These are phyloP conservation scores for Microctenopoma steveboyesi DNA, from an alignment of 2,797 vertebrate genomes.

Conservation along the genomic window DNA sequence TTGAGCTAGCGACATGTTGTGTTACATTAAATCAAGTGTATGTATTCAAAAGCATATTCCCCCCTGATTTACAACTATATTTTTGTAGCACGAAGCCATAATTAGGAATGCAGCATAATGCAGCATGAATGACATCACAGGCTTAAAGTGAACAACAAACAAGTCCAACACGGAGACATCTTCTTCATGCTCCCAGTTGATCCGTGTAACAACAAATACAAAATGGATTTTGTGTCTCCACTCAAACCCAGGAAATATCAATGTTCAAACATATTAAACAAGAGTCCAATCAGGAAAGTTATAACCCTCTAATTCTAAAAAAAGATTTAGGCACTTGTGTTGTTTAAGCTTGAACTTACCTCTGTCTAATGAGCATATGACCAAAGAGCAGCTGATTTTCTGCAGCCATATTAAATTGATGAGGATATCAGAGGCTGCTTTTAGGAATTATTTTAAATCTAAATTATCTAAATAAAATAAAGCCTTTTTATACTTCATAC, in stretches of 20 bases:
- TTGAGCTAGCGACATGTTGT: conserved; percentile 1
- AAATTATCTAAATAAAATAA: no score
- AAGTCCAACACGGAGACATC: background rate
- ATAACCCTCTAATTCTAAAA: conserved; percentile 31
- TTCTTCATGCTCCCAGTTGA: conserved; percentile 16
- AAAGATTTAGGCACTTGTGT: background rate
- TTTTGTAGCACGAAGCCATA: background rate
- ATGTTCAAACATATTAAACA: conserved; percentile 41
- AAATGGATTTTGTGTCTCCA: conserved; percentile 55
- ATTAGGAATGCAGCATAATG: conserved; percentile 1
- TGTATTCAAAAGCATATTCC: conserved; percentile 31
- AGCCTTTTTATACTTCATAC: background rate
- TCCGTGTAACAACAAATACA: conserved; percentile 38
- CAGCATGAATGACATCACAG: no score
- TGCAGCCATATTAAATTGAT: conserved; percentile 15
- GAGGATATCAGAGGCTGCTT: background rate
- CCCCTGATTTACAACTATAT: conserved; percentile 19
- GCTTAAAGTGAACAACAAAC: no score
- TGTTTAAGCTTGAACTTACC: conserved; percentile 43
- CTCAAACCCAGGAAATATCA: conserved; percentile 26
- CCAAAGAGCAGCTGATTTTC: conserved; percentile 21
- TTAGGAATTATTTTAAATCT: background rate
- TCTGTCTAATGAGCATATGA: conserved; percentile 12
- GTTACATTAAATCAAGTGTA: conserved; percentile 15
- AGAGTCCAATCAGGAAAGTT: conserved; percentile 37